Evolutionary conservation across 2,888 invertebrate species (phyloP).

Genomic region (Lymantria monacha): DNA sequence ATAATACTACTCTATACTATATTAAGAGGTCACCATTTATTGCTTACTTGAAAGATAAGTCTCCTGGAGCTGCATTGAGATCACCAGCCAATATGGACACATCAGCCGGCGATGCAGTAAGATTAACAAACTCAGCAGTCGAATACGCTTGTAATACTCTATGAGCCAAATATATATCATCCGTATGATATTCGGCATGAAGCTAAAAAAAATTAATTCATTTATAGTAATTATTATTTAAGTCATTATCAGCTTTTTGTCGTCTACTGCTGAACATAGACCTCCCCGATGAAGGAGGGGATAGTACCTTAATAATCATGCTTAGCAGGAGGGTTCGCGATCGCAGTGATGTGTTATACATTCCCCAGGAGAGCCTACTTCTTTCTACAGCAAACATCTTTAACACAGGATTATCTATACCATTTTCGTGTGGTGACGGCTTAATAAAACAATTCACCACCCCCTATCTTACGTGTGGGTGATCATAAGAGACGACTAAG

Average conservation of each 20-base stretch:
- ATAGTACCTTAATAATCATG: too few relatives aligned
- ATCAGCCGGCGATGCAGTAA: conserved; percentile 90
- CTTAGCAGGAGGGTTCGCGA: too few relatives aligned
- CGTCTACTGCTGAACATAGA: neutral
- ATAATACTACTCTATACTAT: too few relatives aligned
- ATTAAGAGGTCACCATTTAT: too few relatives aligned
- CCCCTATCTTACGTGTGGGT: too few relatives aligned
- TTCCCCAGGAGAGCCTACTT: too few relatives aligned
- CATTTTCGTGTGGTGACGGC: too few relatives aligned
- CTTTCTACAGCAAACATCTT: too few relatives aligned
- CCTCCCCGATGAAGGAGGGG: neutral
- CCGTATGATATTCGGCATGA: conserved; percentile 95
- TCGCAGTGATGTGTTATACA: too few relatives aligned
- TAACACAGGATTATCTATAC: too few relatives aligned
- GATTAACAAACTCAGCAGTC: conserved; percentile 95
- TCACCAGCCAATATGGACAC: conserved; percentile 95
- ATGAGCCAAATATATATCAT: conserved; percentile 96
- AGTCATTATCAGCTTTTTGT: neutral
- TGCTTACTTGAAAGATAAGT: conserved; percentile 82
- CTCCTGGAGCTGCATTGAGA: conserved; percentile 94
- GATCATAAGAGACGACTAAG: too few relatives aligned
- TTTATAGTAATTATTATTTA: neutral
- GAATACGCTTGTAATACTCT: conserved; percentile 96
- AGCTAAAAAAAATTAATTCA: conserved; percentile 82
- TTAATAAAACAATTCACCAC: too few relatives aligned